phyloP scores from a whole-genome alignment of 2,113 vertebrate species.

The Vulpes vulpes region DNA sequence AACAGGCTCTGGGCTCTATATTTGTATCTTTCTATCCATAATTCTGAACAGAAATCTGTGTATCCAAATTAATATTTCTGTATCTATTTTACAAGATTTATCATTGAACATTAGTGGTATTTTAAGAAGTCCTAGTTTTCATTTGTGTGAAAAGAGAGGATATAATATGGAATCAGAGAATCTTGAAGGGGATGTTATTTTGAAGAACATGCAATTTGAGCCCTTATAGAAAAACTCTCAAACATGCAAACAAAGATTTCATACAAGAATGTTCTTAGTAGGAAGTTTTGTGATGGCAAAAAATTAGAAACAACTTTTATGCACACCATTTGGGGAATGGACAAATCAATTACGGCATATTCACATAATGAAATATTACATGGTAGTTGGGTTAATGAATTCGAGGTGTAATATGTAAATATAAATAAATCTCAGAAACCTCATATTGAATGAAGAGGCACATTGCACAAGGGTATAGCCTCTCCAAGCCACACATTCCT shows the following conservation, averaged over 20 bases:
- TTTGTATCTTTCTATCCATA: not conserved
- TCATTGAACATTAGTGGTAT: not conserved
- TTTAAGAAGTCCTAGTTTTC: constrained; percentile 22
- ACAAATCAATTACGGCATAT: not conserved
- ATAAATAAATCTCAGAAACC: not conserved
- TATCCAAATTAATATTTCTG: not conserved
- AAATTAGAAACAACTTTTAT: not conserved
- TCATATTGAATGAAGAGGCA: not conserved
- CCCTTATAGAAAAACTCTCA: not conserved
- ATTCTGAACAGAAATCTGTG: constrained; percentile 13
- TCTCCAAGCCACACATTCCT: not conserved
- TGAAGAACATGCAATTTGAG: not conserved
- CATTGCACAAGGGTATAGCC: not conserved
- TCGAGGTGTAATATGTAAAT: not conserved
- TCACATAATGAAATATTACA: not conserved
- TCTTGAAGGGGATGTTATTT: not conserved
- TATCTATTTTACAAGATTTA: not conserved
- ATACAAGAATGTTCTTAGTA: not conserved
- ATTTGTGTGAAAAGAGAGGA: not conserved
- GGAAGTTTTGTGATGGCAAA: not conserved
- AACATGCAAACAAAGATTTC: not conserved
- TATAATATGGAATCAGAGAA: not conserved
- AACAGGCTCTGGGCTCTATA: not conserved
- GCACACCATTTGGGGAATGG: not conserved
- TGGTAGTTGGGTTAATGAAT: not conserved